phyloP scores from a whole-genome alignment of 2,113 vertebrate species.

The Camarhynchus parvulus region DNA sequence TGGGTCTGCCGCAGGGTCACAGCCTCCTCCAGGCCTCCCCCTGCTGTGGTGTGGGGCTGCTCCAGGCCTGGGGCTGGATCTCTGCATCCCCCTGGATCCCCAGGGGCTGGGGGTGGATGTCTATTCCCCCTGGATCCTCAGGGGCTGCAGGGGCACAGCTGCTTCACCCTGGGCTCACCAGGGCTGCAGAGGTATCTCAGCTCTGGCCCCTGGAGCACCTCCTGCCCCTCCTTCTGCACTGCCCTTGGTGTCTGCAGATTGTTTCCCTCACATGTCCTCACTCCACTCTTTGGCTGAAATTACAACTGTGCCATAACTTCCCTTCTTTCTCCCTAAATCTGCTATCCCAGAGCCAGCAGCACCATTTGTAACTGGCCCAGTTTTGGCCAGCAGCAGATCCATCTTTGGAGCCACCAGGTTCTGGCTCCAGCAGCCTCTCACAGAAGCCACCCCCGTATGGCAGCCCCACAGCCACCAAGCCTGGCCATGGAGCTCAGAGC shows the following conservation, averaged over 20 bases:
- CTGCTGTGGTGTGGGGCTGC: not conserved
- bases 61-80: not conserved
- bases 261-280: not conserved
- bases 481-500: rapidly evolving
- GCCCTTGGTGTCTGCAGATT: not conserved
- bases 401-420: too few relatives aligned
- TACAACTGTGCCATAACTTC: rapidly evolving
- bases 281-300: not conserved
- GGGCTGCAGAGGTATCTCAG: not conserved
- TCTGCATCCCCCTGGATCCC: not conserved
- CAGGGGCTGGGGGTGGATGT: not conserved
- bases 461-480: rapidly evolving
- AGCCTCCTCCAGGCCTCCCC: not conserved
- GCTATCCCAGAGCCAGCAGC: not conserved
- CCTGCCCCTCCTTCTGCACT: not conserved
- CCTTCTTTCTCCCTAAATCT: not conserved
- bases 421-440: not conserved
- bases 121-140: not conserved
- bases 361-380: rapidly evolving
- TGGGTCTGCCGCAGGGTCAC: not conserved
- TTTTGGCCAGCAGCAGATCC: not conserved
- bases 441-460: not conserved
- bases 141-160: not conserved
- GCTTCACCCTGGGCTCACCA: not conserved
- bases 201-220: not conserved